Percentiles rank a stretch among this genome's conserved stretches.
Conservation (phyloP, 2,797 vertebrate species). For the Poecilia picta region DNA sequence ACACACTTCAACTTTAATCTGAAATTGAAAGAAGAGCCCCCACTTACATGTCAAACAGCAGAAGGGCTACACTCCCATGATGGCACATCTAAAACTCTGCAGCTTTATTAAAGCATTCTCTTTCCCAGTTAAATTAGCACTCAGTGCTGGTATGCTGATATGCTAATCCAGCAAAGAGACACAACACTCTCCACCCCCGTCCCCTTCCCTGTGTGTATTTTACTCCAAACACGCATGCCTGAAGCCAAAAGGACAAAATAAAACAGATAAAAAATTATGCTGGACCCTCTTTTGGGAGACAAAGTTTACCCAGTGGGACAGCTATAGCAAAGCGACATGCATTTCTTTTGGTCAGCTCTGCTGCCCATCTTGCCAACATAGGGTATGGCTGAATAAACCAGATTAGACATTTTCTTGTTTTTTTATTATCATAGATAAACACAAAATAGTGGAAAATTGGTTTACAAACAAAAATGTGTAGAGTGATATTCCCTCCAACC, state of each 20-base stretch:
- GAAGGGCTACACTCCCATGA: constrained; percentile 16
- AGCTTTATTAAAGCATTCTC: constrained; percentile 17
- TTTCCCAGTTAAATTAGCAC: constrained; percentile 49
- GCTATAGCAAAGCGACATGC: constrained; percentile 33
- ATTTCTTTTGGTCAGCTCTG: constrained; percentile 23
- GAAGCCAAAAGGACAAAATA: constrained; percentile 55
- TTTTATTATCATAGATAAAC: background rate
- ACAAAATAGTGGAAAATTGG: background rate
- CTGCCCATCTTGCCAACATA: constrained; percentile 20
- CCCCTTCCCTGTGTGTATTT: background rate
- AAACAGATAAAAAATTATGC: constrained; percentile 48
- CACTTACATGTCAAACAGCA: background rate
- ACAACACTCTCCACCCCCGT: constrained; percentile 9
- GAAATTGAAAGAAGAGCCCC: constrained; percentile 20
- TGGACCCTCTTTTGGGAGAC: constrained; percentile 25
- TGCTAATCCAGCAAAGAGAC: constrained; percentile 49
- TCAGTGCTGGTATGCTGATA: constrained; percentile 47
- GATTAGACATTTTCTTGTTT: constrained; percentile 41
- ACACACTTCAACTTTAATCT: constrained; percentile 29
- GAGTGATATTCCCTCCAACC: constrained; percentile 60
- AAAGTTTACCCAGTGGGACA: constrained; percentile 48
- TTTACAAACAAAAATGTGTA: no score
- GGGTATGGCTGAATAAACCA: constrained; percentile 25
- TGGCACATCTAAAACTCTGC: constrained; percentile 10
- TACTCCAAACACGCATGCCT: constrained; percentile 39